A percentile compares a stretch with the other conserved stretches of the same genome.
Conservation (phyloP, 1,140 invertebrate species). For the Zelostemma sp. region DNA sequence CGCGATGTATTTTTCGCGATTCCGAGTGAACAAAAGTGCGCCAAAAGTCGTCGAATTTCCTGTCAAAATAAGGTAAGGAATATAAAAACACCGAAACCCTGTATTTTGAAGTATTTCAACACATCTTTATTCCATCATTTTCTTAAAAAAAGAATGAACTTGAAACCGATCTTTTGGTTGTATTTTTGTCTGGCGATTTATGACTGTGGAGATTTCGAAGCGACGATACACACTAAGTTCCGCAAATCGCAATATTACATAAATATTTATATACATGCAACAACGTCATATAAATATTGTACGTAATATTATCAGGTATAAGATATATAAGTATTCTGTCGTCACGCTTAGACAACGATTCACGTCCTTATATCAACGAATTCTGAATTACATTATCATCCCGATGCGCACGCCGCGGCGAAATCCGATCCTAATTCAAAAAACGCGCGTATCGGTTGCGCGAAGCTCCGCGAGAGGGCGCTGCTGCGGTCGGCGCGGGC, state of each 20-base stretch:
- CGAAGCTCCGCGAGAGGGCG: too few species aligned
- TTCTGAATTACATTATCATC: constrained; percentile 36
- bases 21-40: too few species aligned
- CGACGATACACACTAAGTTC: constrained; percentile 66
- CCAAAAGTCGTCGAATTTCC: too few species aligned
- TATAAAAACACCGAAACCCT: too few species aligned
- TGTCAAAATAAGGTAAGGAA: too few species aligned
- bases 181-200: constrained; percentile 67
- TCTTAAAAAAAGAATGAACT: constrained; percentile 69
- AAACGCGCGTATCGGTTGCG: background rate
- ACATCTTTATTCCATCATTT: constrained; percentile 56
- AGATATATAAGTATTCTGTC: constrained; percentile 55
- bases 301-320: constrained; percentile 57
- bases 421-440: constrained; percentile 3
- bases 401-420: constrained; percentile 29
- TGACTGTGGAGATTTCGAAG: constrained; percentile 66
- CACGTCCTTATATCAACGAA: constrained; percentile 31
- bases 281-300: constrained; percentile 52
- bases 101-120: constrained; percentile 38
- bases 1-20: too few species aligned
- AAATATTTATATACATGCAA: constrained; percentile 60
- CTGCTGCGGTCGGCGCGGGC: too few species aligned
- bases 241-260: constrained; percentile 66
- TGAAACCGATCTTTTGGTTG: constrained; percentile 63
- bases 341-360: constrained; percentile 47